Evolutionary conservation across 2,113 vertebrate species (phyloP).

Genomic region (Mormoops blainvillei): DNA sequence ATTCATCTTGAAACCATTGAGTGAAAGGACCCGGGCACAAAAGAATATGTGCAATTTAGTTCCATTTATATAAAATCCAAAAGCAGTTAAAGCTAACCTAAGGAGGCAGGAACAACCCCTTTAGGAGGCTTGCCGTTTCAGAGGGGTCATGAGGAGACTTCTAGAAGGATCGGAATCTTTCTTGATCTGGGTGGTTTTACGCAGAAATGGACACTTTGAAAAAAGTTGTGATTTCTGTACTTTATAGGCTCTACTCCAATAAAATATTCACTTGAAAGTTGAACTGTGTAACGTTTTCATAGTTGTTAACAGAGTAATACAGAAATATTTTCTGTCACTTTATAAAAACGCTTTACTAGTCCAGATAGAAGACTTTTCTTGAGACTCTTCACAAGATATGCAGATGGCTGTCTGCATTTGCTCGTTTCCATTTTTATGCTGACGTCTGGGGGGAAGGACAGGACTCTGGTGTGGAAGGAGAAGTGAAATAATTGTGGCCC

Average conservation of each 20-base stretch:
- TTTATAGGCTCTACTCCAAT: background rate
- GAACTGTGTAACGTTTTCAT: background rate
- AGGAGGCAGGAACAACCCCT: background rate
- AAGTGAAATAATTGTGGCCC: background rate
- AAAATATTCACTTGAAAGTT: background rate
- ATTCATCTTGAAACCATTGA: background rate
- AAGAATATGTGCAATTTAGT: background rate
- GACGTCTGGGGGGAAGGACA: background rate
- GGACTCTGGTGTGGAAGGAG: background rate
- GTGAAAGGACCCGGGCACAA: background rate
- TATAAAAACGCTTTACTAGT: background rate
- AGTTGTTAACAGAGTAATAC: background rate
- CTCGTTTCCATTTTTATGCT: background rate
- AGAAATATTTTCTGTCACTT: background rate
- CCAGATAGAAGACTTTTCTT: background rate
- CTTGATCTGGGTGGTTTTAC: background rate
- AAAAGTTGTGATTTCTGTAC: background rate
- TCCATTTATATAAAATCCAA: background rate
- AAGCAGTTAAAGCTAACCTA: background rate
- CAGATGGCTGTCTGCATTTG: background rate
- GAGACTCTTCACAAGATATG: background rate
- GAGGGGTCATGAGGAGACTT: background rate
- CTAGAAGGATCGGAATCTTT: background rate
- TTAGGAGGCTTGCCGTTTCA: background rate
- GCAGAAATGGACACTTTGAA: background rate